Evolutionary conservation across 2,797 vertebrate species (phyloP).

Genomic region (Anolis apletophallus): DNA sequence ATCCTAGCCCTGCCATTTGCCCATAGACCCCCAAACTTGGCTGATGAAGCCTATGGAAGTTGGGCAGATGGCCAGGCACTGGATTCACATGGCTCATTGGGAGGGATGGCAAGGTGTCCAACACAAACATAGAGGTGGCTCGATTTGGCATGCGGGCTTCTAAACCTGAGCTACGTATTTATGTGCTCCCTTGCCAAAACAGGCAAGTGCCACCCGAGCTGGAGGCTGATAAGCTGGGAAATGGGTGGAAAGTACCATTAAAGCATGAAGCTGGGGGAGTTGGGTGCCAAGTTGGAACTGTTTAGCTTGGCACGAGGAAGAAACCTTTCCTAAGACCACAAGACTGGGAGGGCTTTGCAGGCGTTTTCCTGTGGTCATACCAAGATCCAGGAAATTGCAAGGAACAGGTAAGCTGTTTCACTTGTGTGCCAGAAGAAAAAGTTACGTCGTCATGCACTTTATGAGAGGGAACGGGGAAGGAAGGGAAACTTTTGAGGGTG

Average conservation of each 20-base stretch:
- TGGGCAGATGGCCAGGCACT: neutral
- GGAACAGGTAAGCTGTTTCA: conserved; percentile 71
- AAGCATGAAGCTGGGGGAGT: conserved; percentile 35
- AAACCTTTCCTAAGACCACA: conserved; percentile 71
- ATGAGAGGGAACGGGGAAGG: conserved; percentile 1
- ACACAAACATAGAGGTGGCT: neutral
- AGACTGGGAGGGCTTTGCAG: conserved; percentile 72
- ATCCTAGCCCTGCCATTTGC: neutral
- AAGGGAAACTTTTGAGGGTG: conserved; percentile 53
- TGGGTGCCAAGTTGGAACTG: conserved; percentile 66
- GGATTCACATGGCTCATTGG: neutral
- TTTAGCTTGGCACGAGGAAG: conserved; percentile 71
- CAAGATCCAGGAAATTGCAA: conserved; percentile 74
- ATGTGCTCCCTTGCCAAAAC: neutral
- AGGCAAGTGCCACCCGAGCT: conserved; percentile 36
- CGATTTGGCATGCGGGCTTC: neutral
- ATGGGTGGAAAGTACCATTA: conserved; percentile 42
- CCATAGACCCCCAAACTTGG: neutral
- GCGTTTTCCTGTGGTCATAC: conserved; percentile 71
- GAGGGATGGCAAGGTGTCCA: neutral
- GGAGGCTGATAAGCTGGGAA: conserved; percentile 58
- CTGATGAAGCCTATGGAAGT: neutral
- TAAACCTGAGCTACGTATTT: neutral
- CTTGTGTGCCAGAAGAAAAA: conserved; percentile 72
- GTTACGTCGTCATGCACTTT: conserved; percentile 62